Base-by-base conservation (phyloP, 2,888 invertebrate genomes). In the Arenicola marina region DNA sequence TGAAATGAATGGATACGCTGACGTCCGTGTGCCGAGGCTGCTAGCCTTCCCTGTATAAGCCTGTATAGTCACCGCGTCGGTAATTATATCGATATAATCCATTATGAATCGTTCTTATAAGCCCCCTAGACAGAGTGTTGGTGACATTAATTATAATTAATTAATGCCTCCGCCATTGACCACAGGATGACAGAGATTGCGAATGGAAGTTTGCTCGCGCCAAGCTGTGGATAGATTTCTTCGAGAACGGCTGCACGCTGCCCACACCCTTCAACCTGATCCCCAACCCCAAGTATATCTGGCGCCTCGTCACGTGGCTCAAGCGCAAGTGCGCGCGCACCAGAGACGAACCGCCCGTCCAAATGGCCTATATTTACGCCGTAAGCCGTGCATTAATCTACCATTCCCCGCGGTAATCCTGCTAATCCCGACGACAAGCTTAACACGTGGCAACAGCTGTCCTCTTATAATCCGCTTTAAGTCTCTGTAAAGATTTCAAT, bases 191-290 rank as follows among this genome's bases (percentile, higher is more conserved):
- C 57, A 70, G 76, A 57, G 77, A 77, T 59, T 68, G 71, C 15
- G 77, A 77, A 60, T 77, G 77, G 77, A 77, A 77, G 59, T 77
- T 75, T 65, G 76, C 77, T 3, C 68, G 77, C 0, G 75, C 76
- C 46, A 74, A 73, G 55, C 64, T 77, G 26, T 77, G 77, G 77
- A 74, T 76, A 44, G 73, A 73, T 21, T 77, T 72, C 64, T 67
- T 77, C 21, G 75, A 75, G 51, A 72, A 73, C 31, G 73, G 73
- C 4, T 71, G 72, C 11, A 75, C 73, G 4, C 65, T 76, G 18
- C 76, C 77, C 11, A 69, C 73, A 4, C 77, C 77, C 11, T 76
- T 75, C 67, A 77, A 76, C 67, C 68, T 77, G 29, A 69, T 77
- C 32, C 77, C 77, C 32, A 24, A 24, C 7, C 48, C 48, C 48